Conservation (phyloP, 1,140 invertebrate species). For the Drosophila nannoptera region DNA sequence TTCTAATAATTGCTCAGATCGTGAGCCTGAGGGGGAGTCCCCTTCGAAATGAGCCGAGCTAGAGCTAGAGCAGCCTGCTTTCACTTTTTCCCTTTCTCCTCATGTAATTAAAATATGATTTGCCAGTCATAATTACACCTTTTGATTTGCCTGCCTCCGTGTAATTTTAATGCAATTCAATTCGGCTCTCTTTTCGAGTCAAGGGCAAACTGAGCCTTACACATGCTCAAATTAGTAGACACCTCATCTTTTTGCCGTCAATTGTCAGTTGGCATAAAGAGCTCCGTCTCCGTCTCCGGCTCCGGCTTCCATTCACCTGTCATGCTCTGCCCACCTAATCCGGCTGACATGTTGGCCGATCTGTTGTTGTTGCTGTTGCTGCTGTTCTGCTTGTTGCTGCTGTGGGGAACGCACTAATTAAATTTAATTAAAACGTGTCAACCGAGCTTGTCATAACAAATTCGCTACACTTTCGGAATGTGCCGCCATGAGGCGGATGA, state of each 20-base stretch:
- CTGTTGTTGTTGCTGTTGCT: slow-evolving; percentile 34
- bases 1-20: too few species aligned
- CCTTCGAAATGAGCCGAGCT: too few species aligned
- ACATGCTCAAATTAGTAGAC: slow-evolving; percentile 53
- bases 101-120: too few species aligned
- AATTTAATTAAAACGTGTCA: slow-evolving; percentile 78
- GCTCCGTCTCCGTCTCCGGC: too few species aligned
- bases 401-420: slow-evolving; percentile 71
- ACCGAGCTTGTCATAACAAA: slow-evolving; percentile 76
- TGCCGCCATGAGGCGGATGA: slow-evolving; percentile 2
- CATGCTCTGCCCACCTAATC: slow-evolving; percentile 30
- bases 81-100: too few species aligned
- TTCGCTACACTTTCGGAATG: slow-evolving; percentile 54
- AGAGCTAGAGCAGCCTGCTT: too few species aligned
- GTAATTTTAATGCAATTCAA: slow-evolving; percentile 4
- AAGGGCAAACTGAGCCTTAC: slow-evolving; percentile 25
- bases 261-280: slow-evolving; percentile 51
- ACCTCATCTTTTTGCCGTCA: slow-evolving; percentile 27
- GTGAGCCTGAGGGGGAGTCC: too few species aligned
- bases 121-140: not conserved
- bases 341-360: slow-evolving; percentile 36
- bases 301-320: too few species aligned
- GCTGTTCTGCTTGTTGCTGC: too few species aligned
- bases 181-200: not conserved
- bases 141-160: not conserved